These are phyloP conservation scores for Crenichthys baileyi DNA, from an alignment of 2,797 vertebrate species.

Conservation along the genomic window DNA sequence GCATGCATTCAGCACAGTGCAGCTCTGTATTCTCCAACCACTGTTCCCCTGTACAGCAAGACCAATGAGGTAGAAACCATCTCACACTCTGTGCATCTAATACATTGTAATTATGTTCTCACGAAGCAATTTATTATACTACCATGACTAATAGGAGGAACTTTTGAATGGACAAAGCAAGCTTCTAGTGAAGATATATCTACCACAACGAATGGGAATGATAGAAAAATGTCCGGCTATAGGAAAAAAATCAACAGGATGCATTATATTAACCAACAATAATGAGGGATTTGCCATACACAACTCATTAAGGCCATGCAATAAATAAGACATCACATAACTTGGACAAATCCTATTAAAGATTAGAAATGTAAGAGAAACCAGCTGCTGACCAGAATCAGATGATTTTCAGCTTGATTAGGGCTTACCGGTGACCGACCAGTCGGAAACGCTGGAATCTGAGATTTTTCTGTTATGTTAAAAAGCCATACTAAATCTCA, in stretches of 20 bases:
- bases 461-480: neutral
- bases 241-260: constrained; percentile 45
- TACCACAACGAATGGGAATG: neutral
- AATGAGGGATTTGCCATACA: constrained; percentile 35
- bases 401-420: neutral
- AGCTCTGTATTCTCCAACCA: constrained; percentile 40
- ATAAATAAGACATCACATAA: neutral
- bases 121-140: constrained; percentile 37
- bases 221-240: constrained; percentile 23
- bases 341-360: neutral
- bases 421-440: neutral
- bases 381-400: neutral
- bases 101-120: constrained; percentile 63
- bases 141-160: constrained; percentile 61
- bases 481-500: neutral
- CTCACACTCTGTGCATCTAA: constrained; percentile 64
- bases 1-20: constrained; percentile 43
- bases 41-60: constrained; percentile 26
- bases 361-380: neutral
- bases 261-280: constrained; percentile 40
- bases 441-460: neutral
- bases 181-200: constrained; percentile 26
- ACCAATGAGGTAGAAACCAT: constrained; percentile 38
- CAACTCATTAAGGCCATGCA: neutral
- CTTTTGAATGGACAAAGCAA: constrained; percentile 22